Base-by-base conservation (phyloP, 2,888 invertebrate genomes). In the Scelioninae gen. 1 region DNA sequence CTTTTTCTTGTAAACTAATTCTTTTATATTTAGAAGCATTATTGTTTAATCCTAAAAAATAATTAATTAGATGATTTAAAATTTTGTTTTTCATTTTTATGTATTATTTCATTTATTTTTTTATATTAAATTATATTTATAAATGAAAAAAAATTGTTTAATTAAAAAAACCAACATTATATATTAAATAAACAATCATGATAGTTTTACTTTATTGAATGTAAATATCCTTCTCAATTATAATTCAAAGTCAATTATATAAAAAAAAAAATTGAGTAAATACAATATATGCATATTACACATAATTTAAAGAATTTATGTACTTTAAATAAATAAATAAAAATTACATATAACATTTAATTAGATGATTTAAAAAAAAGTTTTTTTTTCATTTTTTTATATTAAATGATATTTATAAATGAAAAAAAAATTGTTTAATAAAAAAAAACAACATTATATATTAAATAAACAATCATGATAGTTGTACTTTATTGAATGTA, bases 11-110 rank as follows among this genome's bases (percentile, higher is more conserved):
- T 15, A 55, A 23, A 15, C 5, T 51, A 23, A 51, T 23, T 51
- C 15, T 51, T 23, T 51, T 16, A 51, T 51, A 51, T 23, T 51
- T 23, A 23, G 23, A 51, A 23, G 8, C 11, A 51, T 29, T 11
- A 29, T 9, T 51, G 7, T 51, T 51, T 51, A 29, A 51, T 51
- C 23, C 51, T 51, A 16, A 51, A 51, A 51, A 51, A 23, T 29
- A 51, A 23, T 51, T 51, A 45, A 45, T 11, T 45, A 45, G 11
- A 45, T 45, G 40, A 40, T 40, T 40, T 40, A 10, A 10, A 10
- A 40, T 40, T 40, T 10, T 40, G 11, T 40, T 40, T 40, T 10
- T 23, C 23, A 23, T 23, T 23, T 23, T 23, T 23, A 23, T 23
- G 23, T 23, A 23, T 23, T 23, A 23, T 23, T 23, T 23, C 23